Base-by-base conservation (phyloP, 2,113 vertebrate genomes). In the Etia nguti region DNA sequence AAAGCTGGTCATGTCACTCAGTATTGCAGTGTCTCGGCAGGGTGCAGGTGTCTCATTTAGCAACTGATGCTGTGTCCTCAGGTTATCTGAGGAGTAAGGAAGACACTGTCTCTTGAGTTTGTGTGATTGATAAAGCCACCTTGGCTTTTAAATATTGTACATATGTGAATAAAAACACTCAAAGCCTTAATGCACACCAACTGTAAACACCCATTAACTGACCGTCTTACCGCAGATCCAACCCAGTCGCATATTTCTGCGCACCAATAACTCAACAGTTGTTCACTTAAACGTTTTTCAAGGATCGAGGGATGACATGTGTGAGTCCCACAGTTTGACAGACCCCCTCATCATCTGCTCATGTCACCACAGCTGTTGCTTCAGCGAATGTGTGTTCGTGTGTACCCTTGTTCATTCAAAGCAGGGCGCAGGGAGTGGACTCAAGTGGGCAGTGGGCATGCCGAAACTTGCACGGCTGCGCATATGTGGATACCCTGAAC, bases 311-410 rank as follows among this genome's bases (percentile, higher is more conserved):
- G 81, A 77, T 77, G 86, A 80, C 52, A 43, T 90, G 68, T 91
- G 83, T 77, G 89, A 70, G 56, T 38, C 38, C 81, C 18, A 3
- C 82, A 86, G 80, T 91, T 91, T 92, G 90, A 93, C 91, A 90
- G 81, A 77, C 57, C 83, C 89, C 81, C 79, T 92, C 92, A 93
- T 92, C 92, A 89, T 90, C 89, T 87, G 57, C 82, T 92, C 90
- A 54, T 70, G 84, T 84, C 59, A 15, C 90, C 87, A 68, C 95
- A 95, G 92, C 93, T 94, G 95, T 91, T 87, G 50, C 81, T 88
- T 80, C 38, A 24, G 48, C 79, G 65, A 56, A 24, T 50, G 79
- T 59, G 38, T 83, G 79, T 80, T 52, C 62, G 24, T 82, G 70
- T 82, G 84, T 62, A 6, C 38, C 31, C 20, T 15, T 24, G 15